These are phyloP conservation scores for Harpalus rufipes DNA, from an alignment of 2,888 invertebrate species.

Conservation along the genomic window DNA sequence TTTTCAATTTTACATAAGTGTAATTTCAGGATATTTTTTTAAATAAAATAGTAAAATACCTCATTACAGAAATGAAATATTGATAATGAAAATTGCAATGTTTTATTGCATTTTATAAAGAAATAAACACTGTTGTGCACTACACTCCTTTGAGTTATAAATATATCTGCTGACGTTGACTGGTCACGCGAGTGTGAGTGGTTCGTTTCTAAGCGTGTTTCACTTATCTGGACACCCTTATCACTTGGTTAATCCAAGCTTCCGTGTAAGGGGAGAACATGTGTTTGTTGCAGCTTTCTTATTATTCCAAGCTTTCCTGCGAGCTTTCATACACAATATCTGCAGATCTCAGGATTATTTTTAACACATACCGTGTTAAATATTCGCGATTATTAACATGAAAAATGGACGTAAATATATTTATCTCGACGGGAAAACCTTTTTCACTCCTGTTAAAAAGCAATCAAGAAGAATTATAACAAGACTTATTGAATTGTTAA, in stretches of 20 bases:
- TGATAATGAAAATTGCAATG: too few relatives aligned
- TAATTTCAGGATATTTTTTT: too few relatives aligned
- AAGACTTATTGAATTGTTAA: too few relatives aligned
- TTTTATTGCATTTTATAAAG: too few relatives aligned
- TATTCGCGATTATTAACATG: constrained; percentile 23
- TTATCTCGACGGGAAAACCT: not conserved
- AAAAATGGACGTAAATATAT: constrained; percentile 30
- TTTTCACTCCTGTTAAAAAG: not conserved
- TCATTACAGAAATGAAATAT: too few relatives aligned
- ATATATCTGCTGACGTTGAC: constrained; percentile 35
- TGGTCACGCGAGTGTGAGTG: constrained; percentile 48
- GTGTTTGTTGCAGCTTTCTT: constrained; percentile 54
- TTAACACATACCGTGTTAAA: constrained; percentile 46
- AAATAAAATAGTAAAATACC: too few relatives aligned
- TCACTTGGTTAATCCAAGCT: constrained; percentile 33
- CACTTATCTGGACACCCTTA: constrained; percentile 54
- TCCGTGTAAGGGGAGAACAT: constrained; percentile 45
- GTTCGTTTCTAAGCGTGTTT: constrained; percentile 58
- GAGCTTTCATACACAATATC: constrained; percentile 22
- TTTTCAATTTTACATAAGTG: too few relatives aligned
- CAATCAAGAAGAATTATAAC: not conserved
- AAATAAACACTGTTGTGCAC: too few relatives aligned
- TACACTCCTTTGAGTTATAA: constrained; percentile 23
- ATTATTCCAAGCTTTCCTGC: constrained; percentile 20
- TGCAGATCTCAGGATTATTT: constrained; percentile 24